phyloP scores from a whole-genome alignment of 1,140 invertebrate species.

The Pseudomyrmex dendroicus region DNA sequence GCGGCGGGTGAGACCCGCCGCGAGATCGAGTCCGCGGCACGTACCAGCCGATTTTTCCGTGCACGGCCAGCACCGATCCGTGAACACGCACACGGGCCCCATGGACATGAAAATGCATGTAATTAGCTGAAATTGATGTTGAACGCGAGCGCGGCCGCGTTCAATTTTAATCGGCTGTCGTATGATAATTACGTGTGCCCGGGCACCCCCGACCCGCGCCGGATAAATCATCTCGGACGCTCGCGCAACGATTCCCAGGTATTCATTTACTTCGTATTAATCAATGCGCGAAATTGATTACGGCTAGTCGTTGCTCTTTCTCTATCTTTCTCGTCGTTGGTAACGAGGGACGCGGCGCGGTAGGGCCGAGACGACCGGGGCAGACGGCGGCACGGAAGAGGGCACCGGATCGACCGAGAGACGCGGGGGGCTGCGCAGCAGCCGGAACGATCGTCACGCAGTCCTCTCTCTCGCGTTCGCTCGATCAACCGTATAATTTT shows the following conservation, averaged over 20 bases:
- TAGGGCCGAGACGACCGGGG: background rate
- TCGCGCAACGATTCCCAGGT: constrained; percentile 79
- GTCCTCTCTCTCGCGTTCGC: constrained; percentile 47
- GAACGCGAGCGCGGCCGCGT: constrained; percentile 75
- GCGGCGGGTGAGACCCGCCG: background rate
- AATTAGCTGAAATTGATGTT: constrained; percentile 84
- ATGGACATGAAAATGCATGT: constrained; percentile 84
- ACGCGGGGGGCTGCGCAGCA: constrained; percentile 26
- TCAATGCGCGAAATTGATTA: constrained; percentile 83
- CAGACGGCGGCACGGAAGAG: constrained; percentile 23
- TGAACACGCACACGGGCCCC: constrained; percentile 21
- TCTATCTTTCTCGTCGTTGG: constrained; percentile 23
- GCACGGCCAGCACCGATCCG: constrained; percentile 42
- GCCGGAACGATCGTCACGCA: constrained; percentile 44
- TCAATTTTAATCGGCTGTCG: constrained; percentile 85
- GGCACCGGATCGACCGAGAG: background rate
- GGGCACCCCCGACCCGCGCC: constrained; percentile 79
- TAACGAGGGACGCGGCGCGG: constrained; percentile 68
- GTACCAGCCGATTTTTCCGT: constrained; percentile 78
- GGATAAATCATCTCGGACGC: constrained; percentile 81
- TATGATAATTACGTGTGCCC: constrained; percentile 83
- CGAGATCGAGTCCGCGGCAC: constrained; percentile 60
- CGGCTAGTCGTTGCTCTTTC: constrained; percentile 52
- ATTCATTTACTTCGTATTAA: constrained; percentile 84
- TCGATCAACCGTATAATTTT: constrained; percentile 53